Conservation (phyloP, 2,797 vertebrate genomes). For the Galagoides demidoff region DNA sequence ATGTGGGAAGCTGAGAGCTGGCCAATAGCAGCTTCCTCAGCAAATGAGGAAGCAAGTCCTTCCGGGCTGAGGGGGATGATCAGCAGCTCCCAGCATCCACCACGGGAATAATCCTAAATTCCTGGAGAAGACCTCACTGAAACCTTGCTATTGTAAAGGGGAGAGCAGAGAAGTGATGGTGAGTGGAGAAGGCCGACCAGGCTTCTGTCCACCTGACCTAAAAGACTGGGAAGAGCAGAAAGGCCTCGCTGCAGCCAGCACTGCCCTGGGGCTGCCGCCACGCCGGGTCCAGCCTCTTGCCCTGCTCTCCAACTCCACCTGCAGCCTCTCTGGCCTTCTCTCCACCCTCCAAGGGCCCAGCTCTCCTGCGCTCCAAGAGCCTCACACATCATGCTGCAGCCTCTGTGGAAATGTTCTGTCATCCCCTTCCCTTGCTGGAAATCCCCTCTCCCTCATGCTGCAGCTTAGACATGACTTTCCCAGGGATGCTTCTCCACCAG, state of each 20-base stretch:
- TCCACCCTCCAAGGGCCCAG: no score
- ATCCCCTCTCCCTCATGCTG: background rate
- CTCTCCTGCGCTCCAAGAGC: background rate
- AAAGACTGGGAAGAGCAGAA: background rate
- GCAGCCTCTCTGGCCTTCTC: no score
- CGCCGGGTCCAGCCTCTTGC: no score
- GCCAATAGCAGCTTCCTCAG: background rate
- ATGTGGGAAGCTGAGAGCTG: background rate
- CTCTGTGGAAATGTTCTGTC: background rate
- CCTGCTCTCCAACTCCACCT: background rate
- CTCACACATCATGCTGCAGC: fast-evolving
- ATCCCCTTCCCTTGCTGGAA: fast-evolving
- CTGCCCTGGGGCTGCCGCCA: background rate
- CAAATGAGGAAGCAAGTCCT: background rate
- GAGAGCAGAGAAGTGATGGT: background rate
- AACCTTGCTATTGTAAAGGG: background rate
- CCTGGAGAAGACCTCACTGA: background rate
- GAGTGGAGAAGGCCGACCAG: fast-evolving
- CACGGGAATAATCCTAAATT: background rate
- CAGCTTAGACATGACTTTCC: background rate
- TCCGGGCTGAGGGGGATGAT: background rate
- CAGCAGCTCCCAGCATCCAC: background rate
- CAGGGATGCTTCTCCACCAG: background rate
- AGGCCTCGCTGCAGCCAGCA: background rate
- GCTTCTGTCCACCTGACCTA: no score